Base-by-base conservation (phyloP, 2,113 vertebrate genomes). In the Electrona antarctica region DNA sequence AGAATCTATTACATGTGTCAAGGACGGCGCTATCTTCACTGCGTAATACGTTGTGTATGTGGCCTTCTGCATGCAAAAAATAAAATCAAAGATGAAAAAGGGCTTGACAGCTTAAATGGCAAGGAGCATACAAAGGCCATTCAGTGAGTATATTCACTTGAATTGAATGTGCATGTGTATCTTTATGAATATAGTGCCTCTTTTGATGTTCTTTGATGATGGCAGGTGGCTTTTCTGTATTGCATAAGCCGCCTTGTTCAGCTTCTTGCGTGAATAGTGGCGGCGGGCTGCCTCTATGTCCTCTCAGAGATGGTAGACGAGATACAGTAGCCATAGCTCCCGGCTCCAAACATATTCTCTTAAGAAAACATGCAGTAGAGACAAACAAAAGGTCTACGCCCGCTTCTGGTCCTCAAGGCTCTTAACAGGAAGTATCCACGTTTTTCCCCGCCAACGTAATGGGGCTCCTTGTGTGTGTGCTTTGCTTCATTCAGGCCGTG, bases 171-270 rank as follows among this genome's bases (percentile, higher is more conserved):
- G 41, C 13, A 33, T 51, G 54, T 78, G 48, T 60, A 15, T 59
- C 33, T 9, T 59, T 52, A 59, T 63, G 46, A 67, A 15, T 57
- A 28, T 11, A 49, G 52, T 78, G 57, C 15, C 41, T 60, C 64
- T 88, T 70, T 21, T 74, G 67, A 74, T 71, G 68, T 62, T 65
- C 55, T 88, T 80, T 83, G 73, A 83, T 65, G 69, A 72, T 66
- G 73, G 79, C 70, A 77, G 78, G 73, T 71, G 78, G 64, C 58
- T 78, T 78, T 69, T 77, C 67, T 21, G 12, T 68, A 61, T 67
- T 83, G 67, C 80, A 63, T 71, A 63, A 81, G 75, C 71, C 77
- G 76, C 62, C 78, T 73, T 72, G 64, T 77, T 78, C 54, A 41
- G 33, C 50, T 48, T 13, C 58, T 51, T 49, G 51, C 41, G 64